Evolutionary conservation across 2,113 vertebrate species (phyloP).

Genomic region (Rhinopomastus cyanomelas): DNA sequence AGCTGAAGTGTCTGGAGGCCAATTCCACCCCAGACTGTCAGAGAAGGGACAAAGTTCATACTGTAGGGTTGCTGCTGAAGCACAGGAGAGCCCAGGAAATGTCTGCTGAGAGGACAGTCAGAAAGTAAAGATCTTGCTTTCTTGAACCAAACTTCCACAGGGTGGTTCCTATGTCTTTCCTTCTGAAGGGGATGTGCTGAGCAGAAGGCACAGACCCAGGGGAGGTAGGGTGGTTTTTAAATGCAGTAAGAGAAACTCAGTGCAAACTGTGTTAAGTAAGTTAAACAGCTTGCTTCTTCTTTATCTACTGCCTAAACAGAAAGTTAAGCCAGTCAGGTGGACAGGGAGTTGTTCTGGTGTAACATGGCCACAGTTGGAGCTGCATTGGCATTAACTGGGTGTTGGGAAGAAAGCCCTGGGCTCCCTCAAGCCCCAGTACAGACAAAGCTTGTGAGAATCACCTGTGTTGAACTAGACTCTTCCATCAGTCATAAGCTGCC

Average conservation of each 20-base stretch:
- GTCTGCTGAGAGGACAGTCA: slow-evolving; percentile 10
- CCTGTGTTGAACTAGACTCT: background rate
- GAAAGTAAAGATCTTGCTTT: slow-evolving; percentile 38
- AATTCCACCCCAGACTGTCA: background rate
- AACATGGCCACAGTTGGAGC: background rate
- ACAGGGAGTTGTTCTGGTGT: background rate
- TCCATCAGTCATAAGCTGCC: background rate
- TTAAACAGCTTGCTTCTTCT: background rate
- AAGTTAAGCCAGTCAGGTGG: background rate
- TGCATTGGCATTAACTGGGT: background rate
- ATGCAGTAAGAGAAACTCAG: background rate
- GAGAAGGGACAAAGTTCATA: background rate
- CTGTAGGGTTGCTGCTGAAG: background rate
- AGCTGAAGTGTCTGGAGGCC: background rate
- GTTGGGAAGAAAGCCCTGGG: background rate
- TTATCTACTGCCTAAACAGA: background rate
- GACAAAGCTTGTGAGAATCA: slow-evolving; percentile 9
- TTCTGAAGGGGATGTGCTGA: background rate
- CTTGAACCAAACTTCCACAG: slow-evolving; percentile 8
- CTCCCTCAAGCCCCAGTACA: background rate
- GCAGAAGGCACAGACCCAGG: background rate
- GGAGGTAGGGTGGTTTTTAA: background rate
- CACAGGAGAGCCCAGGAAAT: background rate
- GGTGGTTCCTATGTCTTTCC: background rate
- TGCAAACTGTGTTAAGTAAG: background rate